Evolutionary conservation across 1,140 invertebrate genomes (phyloP).

Genomic region (Ceratitis capitata): DNA sequence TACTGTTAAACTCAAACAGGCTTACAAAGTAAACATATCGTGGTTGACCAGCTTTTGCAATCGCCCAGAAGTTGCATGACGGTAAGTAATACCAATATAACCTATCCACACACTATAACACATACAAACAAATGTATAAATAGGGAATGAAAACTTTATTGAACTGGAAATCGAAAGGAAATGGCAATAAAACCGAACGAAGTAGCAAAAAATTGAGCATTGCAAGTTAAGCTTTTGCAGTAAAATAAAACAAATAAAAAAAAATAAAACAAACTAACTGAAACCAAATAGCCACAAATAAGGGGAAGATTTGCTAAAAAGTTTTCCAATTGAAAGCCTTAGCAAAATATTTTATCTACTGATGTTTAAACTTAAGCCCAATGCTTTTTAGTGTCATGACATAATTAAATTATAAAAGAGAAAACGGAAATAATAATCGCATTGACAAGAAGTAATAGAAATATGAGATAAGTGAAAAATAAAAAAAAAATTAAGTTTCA

Average conservation of each 20-base stretch:
- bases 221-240: background rate
- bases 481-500: no score
- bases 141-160: background rate
- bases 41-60: slow-evolving; percentile 23
- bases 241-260: background rate
- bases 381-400: no score
- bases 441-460: no score
- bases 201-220: background rate
- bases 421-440: no score
- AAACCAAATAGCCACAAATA: no score
- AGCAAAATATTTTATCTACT: no score
- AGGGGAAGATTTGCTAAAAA: background rate
- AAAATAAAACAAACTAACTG: no score
- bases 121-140: background rate
- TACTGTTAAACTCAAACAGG: background rate
- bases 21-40: background rate
- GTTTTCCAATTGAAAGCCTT: no score
- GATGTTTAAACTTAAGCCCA: no score
- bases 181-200: background rate
- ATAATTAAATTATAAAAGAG: no score
- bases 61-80: background rate
- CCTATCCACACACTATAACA: background rate
- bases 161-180: background rate
- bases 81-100: background rate
- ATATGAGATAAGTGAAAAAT: no score